Evolutionary conservation across 2,113 vertebrate species (phyloP).

Genomic region (Hypocryptadius cinnamomeus): DNA sequence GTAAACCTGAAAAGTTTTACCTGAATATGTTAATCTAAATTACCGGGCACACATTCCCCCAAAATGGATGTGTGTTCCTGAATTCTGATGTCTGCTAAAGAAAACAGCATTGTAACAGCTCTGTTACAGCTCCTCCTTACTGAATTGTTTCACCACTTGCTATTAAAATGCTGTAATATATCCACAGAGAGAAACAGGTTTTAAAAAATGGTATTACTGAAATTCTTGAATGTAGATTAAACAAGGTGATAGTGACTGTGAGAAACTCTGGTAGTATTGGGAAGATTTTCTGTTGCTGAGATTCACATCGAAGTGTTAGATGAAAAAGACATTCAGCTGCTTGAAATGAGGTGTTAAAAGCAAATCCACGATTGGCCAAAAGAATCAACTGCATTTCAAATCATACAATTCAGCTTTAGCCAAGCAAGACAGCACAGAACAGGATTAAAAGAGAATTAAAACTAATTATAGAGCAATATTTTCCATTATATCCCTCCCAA

Average conservation of each 20-base stretch:
- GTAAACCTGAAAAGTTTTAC: neutral
- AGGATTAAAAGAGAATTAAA: neutral
- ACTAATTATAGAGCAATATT: neutral
- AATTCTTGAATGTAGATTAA: neutral
- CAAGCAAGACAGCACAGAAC: neutral
- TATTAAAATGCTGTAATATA: neutral
- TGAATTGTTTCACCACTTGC: neutral
- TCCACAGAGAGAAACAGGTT: neutral
- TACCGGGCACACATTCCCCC: accelerated
- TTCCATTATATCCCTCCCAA: neutral
- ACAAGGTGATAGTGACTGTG: neutral
- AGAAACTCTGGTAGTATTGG: neutral
- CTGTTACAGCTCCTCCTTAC: neutral
- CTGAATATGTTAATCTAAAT: neutral
- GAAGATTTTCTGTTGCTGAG: neutral
- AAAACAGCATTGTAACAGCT: neutral
- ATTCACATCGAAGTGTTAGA: neutral
- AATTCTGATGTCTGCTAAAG: neutral
- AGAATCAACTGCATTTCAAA: neutral
- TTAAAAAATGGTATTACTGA: neutral
- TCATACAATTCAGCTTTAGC: neutral
- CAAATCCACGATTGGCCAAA: neutral
- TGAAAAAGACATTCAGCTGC: neutral
- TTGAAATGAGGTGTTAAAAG: neutral
- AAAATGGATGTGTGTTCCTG: neutral